Conservation (phyloP, 1,140 invertebrate species). For the Lucilia sericata region DNA sequence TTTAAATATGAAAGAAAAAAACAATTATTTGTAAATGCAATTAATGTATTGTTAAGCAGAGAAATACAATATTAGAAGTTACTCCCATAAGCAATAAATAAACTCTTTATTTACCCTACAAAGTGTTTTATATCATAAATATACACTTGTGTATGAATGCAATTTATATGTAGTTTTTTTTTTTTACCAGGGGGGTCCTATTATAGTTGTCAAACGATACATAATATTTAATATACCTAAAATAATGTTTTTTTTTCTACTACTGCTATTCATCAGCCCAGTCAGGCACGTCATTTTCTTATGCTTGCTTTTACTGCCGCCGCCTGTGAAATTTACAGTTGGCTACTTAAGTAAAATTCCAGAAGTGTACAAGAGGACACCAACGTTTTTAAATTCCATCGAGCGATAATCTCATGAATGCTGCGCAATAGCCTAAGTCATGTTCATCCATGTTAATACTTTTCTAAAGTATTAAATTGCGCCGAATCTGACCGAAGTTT, state of each 20-base stretch:
- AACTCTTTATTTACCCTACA: conserved; percentile 5
- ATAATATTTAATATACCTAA: conserved; percentile 2
- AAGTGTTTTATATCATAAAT: not conserved
- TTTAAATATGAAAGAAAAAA: not conserved
- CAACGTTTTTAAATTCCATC: too few species aligned
- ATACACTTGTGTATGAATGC: too few species aligned
- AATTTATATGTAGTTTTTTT: too few species aligned
- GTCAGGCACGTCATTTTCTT: not conserved
- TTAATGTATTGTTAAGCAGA: conserved; percentile 7
- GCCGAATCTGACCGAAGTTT: too few species aligned
- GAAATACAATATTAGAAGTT: not conserved
- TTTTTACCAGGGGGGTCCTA: too few species aligned
- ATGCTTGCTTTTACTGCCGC: not conserved
- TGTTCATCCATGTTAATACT: too few species aligned
- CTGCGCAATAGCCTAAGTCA: too few species aligned
- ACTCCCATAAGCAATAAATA: not conserved
- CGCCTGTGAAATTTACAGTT: not conserved
- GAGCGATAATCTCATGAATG: too few species aligned
- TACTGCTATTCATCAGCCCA: not conserved
- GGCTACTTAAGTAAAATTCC: not conserved
- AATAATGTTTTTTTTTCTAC: not conserved
- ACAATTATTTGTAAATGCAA: not conserved
- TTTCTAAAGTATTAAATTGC: too few species aligned
- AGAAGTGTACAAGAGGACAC: too few species aligned
- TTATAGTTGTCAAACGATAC: not conserved